These are phyloP conservation scores for Jacana jacana DNA, from an alignment of 2,113 vertebrate species.

Conservation along the genomic window DNA sequence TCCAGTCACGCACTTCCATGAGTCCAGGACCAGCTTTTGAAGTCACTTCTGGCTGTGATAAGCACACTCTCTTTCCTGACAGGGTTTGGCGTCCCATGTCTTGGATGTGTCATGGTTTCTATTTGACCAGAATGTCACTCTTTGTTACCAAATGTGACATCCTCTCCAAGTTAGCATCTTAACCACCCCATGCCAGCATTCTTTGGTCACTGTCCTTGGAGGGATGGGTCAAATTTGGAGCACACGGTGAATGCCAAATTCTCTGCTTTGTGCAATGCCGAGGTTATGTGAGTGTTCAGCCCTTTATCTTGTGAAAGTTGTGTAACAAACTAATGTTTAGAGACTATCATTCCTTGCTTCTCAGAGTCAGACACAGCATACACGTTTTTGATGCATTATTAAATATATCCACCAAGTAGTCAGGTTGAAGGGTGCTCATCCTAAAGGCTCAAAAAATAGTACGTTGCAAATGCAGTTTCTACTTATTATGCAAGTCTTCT, in stretches of 20 bases:
- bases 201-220: background rate
- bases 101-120: background rate
- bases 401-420: slow-evolving; percentile 40
- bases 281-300: background rate
- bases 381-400: slow-evolving; percentile 31
- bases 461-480: slow-evolving; percentile 10
- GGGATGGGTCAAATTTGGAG: background rate
- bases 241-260: background rate
- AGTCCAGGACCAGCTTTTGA: background rate
- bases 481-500: slow-evolving; percentile 45
- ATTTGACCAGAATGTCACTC: background rate
- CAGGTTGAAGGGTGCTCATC: slow-evolving; percentile 19
- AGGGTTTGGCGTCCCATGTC: background rate
- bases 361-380: background rate
- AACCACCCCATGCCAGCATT: background rate
- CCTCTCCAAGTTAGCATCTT: background rate
- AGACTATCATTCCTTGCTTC: background rate
- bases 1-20: accelerated
- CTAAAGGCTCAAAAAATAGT: slow-evolving; percentile 34
- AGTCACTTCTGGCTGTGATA: background rate
- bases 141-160: background rate
- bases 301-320: background rate
- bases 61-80: background rate
- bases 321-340: background rate
- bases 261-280: background rate